A percentile compares a stretch with the other conserved stretches of the same genome.
Evolutionary conservation across 1,140 invertebrate genomes (phyloP).

Genomic region (Delia radicum): DNA sequence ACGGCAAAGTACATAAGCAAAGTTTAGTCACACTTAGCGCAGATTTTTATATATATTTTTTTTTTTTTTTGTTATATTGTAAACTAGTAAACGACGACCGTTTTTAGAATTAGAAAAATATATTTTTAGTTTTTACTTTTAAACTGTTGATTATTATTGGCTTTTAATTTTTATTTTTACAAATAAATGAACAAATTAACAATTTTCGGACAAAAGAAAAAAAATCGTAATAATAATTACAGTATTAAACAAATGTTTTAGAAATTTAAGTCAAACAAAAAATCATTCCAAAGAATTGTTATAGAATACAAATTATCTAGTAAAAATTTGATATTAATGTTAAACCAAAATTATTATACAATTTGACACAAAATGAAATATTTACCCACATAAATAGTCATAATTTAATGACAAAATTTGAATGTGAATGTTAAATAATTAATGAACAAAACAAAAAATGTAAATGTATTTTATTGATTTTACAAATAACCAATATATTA

Average conservation of each 20-base stretch:
- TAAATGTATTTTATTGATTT: neutral
- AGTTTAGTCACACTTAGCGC: too few species aligned
- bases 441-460: neutral
- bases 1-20: too few species aligned
- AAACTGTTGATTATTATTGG: too few species aligned
- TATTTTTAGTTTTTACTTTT: too few species aligned
- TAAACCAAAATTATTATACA: neutral
- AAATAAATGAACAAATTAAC: too few species aligned
- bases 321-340: neutral
- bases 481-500: neutral
- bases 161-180: too few species aligned
- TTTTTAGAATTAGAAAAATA: too few species aligned
- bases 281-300: neutral
- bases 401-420: neutral
- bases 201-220: neutral
- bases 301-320: neutral
- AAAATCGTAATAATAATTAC: neutral
- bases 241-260: neutral
- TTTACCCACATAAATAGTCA: neutral
- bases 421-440: neutral
- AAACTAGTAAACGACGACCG: too few species aligned
- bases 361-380: neutral
- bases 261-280: neutral
- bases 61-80: too few species aligned
- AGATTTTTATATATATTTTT: too few species aligned